Conservation (phyloP, 53 echinoderm and acorn worm genomes). For the Mesocentrotus franciscanus region DNA sequence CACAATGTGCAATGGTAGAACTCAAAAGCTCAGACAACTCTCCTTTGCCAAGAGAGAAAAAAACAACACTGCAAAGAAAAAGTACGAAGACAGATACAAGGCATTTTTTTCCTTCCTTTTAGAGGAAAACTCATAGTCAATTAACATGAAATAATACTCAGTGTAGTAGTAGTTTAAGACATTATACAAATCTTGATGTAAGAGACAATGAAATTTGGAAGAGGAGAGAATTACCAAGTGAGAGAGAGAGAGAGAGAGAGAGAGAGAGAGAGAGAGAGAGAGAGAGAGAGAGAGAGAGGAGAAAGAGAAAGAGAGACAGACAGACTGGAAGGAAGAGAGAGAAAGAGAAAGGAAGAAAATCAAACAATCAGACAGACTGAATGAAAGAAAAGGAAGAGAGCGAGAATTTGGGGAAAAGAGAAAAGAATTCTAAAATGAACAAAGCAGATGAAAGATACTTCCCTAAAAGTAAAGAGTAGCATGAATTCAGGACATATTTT, state of each 20-base stretch:
- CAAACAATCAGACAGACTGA: neutral
- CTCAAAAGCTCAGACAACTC: neutral
- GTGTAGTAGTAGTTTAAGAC: neutral
- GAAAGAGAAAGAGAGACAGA: neutral
- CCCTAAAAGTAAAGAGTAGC: neutral
- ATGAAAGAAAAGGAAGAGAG: neutral
- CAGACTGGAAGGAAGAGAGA: neutral
- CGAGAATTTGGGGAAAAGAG: too few relatives aligned
- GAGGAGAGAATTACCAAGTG: neutral
- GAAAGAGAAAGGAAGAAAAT: neutral
- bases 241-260: neutral
- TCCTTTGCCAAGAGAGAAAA: neutral
- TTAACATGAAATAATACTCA: neutral
- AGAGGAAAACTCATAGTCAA: neutral
- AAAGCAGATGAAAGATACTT: neutral
- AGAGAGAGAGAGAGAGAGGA: neutral
- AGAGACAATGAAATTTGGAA: neutral
- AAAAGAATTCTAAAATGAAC: neutral
- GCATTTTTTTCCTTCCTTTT: neutral
- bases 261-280: neutral
- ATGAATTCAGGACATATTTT: neutral
- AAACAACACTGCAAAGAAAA: neutral
- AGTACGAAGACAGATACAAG: neutral
- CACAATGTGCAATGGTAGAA: neutral
- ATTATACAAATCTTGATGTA: neutral